phyloP scores from a whole-genome alignment of 2,797 vertebrate species.

The Parotocinclus haroldoi region DNA sequence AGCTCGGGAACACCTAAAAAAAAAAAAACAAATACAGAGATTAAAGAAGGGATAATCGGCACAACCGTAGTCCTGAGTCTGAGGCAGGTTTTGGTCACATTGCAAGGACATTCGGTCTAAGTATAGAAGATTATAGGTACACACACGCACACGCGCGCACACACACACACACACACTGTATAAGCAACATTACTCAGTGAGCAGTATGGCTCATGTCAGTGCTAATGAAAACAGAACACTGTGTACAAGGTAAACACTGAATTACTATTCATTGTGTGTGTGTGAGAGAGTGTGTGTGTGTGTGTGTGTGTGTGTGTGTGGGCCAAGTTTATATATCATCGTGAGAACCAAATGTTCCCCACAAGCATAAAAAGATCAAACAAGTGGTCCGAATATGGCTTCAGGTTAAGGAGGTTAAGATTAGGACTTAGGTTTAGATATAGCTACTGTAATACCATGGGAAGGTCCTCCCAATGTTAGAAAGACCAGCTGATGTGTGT shows the following conservation, averaged over 20 bases:
- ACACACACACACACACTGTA: not conserved
- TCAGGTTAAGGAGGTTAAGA: no score
- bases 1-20: no score
- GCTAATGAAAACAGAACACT: conserved; percentile 53
- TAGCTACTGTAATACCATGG: no score
- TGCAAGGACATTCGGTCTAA: no score
- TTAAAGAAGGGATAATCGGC: no score
- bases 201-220: conserved; percentile 52
- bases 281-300: conserved; percentile 22
- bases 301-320: conserved; percentile 3
- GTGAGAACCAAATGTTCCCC: not conserved
- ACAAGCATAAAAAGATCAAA: not conserved
- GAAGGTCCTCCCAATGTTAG: no score
- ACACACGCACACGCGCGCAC: not conserved
- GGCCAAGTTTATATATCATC: not conserved
- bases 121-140: not conserved
- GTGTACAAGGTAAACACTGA: conserved; percentile 42
- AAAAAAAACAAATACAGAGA: no score
- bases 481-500: conserved; percentile 2
- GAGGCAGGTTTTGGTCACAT: no score
- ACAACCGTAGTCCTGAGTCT: no score
- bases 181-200: conserved; percentile 41
- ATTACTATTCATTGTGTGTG: conserved; percentile 6
- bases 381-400: no score
- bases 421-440: no score